Evolutionary conservation across 2,888 invertebrate genomes (phyloP).

Genomic region (Belgica antarctica): DNA sequence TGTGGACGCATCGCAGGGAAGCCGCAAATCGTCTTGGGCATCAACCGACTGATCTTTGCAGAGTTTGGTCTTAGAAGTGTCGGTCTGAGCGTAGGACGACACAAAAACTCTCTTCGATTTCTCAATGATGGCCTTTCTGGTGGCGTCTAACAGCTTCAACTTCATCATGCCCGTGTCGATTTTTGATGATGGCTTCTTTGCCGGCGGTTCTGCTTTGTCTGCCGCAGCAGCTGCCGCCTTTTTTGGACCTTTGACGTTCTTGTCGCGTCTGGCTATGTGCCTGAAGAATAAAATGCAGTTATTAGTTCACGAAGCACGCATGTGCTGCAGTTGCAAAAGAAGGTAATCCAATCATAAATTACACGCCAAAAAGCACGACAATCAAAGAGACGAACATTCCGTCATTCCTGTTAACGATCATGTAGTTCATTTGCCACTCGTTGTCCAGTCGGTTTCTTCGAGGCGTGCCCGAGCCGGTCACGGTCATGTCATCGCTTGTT

Average conservation of each 20-base stretch:
- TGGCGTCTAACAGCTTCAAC: constrained; percentile 39
- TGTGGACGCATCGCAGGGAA: neutral
- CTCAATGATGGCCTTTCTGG: constrained; percentile 30
- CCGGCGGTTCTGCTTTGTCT: no score
- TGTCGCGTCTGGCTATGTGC: constrained; percentile 4
- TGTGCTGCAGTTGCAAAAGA: no score
- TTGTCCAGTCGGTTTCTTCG: neutral
- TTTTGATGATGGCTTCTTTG: neutral
- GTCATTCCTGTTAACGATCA: constrained; percentile 17
- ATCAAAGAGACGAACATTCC: constrained; percentile 33
- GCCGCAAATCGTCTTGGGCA: constrained; percentile 51
- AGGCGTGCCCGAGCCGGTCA: constrained; percentile 18
- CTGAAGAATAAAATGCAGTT: constrained; percentile 6
- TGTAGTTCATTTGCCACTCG: constrained; percentile 41
- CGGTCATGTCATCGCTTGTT: neutral
- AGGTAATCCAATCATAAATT: no score
- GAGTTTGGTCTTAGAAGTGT: constrained; percentile 50
- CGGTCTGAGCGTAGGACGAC: constrained; percentile 49
- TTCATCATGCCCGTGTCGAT: constrained; percentile 39
- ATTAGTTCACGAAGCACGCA: neutral
- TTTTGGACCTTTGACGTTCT: constrained; percentile 31
- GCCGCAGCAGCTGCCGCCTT: neutral
- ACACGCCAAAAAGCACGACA: no score
- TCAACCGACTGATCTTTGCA: constrained; percentile 50
- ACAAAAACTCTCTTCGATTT: constrained; percentile 7